Conservation (phyloP, 2,888 invertebrate genomes). For the Opisthograptis luteolata region DNA sequence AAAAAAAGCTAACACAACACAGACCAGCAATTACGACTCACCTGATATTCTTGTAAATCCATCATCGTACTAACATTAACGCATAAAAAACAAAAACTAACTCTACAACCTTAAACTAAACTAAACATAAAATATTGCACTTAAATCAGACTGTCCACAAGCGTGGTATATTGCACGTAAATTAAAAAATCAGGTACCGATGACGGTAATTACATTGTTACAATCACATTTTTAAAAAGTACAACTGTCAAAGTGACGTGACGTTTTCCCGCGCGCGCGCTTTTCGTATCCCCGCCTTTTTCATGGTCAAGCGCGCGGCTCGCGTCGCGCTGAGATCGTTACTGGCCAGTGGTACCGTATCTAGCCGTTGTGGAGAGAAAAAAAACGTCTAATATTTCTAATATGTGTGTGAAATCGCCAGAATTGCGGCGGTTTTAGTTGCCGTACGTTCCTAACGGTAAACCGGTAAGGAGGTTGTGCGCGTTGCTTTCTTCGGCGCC, state of each 20-base stretch:
- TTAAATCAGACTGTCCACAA: slow-evolving; percentile 72
- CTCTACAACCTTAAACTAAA: slow-evolving; percentile 40
- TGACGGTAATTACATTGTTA: slow-evolving; percentile 41
- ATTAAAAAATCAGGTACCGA: slow-evolving; percentile 63
- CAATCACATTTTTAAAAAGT: slow-evolving; percentile 44
- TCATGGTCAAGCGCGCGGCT: slow-evolving; percentile 37
- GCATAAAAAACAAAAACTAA: slow-evolving; percentile 38
- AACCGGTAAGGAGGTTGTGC: slow-evolving; percentile 43
- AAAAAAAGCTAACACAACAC: slow-evolving; percentile 20
- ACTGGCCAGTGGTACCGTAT: slow-evolving; percentile 47
- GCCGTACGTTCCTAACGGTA: slow-evolving; percentile 74
- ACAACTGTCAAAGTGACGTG: slow-evolving; percentile 36
- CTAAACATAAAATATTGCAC: slow-evolving; percentile 68
- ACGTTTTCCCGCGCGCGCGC: slow-evolving; percentile 36
- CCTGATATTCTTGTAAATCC: slow-evolving; percentile 80
- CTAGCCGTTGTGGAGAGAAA: slow-evolving; percentile 47
- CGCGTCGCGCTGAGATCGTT: slow-evolving; percentile 33
- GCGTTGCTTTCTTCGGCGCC: slow-evolving; percentile 34
- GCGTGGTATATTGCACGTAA: slow-evolving; percentile 72
- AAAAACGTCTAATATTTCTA: slow-evolving; percentile 53
- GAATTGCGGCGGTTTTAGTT: slow-evolving; percentile 47
- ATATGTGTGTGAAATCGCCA: slow-evolving; percentile 76
- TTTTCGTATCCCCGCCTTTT: slow-evolving; percentile 26
- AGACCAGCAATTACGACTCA: slow-evolving; percentile 44
- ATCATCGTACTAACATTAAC: slow-evolving; percentile 55